These are phyloP conservation scores for Parthenolecanium corni DNA, from an alignment of 2,888 invertebrate species.

Conservation along the genomic window DNA sequence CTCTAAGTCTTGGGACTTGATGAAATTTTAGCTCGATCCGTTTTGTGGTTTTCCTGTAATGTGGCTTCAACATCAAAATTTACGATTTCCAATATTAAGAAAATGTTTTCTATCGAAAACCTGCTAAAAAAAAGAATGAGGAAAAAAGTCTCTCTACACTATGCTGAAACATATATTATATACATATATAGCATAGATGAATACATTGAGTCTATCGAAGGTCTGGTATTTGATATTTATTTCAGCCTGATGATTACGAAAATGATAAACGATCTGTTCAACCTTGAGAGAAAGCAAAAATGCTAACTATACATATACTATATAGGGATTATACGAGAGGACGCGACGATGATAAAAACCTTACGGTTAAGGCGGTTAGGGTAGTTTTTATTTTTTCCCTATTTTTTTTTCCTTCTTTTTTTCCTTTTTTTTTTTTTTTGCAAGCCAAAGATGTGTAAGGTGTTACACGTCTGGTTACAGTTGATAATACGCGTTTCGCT, in stretches of 20 bases:
- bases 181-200: too few relatives aligned
- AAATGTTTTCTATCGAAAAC: too few relatives aligned
- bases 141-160: neutral
- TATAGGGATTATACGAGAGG: slow-evolving; percentile 3
- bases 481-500: slow-evolving; percentile 24
- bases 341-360: neutral
- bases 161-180: too few relatives aligned
- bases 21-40: too few relatives aligned
- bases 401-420: slow-evolving; percentile 7
- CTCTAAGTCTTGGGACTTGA: too few relatives aligned
- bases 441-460: slow-evolving; percentile 12
- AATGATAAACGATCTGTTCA: slow-evolving; percentile 24
- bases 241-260: slow-evolving; percentile 17
- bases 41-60: too few relatives aligned
- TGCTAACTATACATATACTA: too few relatives aligned
- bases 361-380: neutral
- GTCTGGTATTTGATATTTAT: slow-evolving; percentile 26
- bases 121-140: neutral
- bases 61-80: too few relatives aligned
- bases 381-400: neutral
- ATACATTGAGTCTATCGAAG: slow-evolving; percentile 1
- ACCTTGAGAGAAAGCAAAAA: slow-evolving; percentile 24
- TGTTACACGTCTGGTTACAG: slow-evolving; percentile 24
- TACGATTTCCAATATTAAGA: too few relatives aligned
- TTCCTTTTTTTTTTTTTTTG: slow-evolving; percentile 9